Base-by-base conservation (phyloP, 2,113 vertebrate species). In the Scytalopus superciliaris region DNA sequence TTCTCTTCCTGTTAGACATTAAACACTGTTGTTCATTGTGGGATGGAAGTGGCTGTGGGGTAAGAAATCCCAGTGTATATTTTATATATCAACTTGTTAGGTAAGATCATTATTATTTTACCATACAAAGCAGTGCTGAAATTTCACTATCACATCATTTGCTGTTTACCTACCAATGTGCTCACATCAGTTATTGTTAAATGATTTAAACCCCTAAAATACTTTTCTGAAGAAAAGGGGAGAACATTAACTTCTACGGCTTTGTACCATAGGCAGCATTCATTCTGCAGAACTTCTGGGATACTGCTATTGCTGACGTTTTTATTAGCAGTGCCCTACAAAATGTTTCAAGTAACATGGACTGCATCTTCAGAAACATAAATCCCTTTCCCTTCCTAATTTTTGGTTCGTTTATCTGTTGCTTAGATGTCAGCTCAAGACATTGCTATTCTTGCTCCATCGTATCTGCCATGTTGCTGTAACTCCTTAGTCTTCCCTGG, bases 81-180 rank as follows among this genome's bases (percentile, higher is more conserved):
- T 95, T 96, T 89, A 96, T 93, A 78, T 81, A 96, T 94, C 56
- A 95, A 33, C 56, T 66, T 88, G 50, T 94, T 96, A 88, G 55
- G 68, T 90, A 95, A 97, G 64, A 88, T 63, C 87, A 86, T 96
- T 75, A 96, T 94, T 94, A 92, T 95, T 96, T 96, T 77, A 93
- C 72, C 47, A 84, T 40, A 90, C 22, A 94, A 78, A 96, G 79
- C 59, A 90, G 56, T 14, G 35, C 39, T 88, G 59, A 93, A 94
- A 83, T 91, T 83, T 81, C 63, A 70, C 82, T 85, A 10, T 35
- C 75, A 70, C 75, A 67, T 84, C 39, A 84, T 39, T 60, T 77
- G 24, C 72, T 90, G 37, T 53, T 96, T 96, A 94, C 47, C 55
- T 80, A 74, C 35, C 35, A 67, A 49, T 14, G 31, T 55, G 56